phyloP scores from a whole-genome alignment of 2,113 vertebrate species.

The Scartelaos histophorus region DNA sequence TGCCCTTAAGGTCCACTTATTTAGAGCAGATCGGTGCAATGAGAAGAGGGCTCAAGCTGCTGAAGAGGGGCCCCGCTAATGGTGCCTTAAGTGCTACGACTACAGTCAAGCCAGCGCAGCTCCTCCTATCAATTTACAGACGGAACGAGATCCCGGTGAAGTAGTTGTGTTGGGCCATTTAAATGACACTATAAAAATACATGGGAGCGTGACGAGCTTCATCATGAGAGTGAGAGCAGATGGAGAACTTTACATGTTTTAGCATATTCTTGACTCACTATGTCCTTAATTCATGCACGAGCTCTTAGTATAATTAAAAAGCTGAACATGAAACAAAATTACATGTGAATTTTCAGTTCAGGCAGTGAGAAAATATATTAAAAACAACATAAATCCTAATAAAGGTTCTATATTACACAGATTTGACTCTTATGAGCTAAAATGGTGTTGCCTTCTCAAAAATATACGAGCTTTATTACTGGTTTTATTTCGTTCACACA shows the following conservation, averaged over 20 bases:
- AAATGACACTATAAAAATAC: neutral
- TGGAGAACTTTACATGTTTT: neutral
- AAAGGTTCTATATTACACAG: no score
- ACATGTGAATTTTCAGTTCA: no score
- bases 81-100: neutral
- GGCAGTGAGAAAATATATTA: no score
- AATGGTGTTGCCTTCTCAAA: no score
- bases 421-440: no score
- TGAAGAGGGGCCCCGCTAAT: slow-evolving; percentile 33
- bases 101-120: neutral
- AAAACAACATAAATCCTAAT: no score
- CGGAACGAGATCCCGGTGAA: neutral
- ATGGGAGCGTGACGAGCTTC: neutral
- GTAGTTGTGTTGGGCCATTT: neutral
- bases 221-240: neutral
- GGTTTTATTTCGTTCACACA: no score
- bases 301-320: no score
- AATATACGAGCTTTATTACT: no score
- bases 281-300: no score
- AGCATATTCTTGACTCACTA: no score
- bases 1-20: slow-evolving; percentile 29
- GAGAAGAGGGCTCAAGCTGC: slow-evolving; percentile 13
- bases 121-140: neutral
- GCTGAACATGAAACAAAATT: no score
- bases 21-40: slow-evolving; percentile 22